Evolutionary conservation across 1,140 invertebrate species (phyloP).

Genomic region (Diachasma alloeum): DNA sequence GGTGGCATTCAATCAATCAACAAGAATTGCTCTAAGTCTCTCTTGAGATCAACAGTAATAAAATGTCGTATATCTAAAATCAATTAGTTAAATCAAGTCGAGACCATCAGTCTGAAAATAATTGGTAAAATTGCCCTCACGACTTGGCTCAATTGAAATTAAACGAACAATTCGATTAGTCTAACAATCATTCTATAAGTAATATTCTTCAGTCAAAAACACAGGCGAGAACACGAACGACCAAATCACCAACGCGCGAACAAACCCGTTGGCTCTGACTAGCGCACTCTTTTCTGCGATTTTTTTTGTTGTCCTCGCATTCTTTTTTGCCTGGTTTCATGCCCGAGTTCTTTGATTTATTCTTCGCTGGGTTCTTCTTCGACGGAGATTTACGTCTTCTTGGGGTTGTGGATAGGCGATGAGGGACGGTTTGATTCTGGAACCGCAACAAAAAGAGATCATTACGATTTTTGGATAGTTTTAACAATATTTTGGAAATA

Average conservation of each 20-base stretch:
- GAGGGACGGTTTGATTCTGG: conserved; percentile 26
- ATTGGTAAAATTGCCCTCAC: not conserved
- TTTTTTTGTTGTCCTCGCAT: conserved; percentile 56
- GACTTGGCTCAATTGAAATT: not conserved
- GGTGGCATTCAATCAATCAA: not conserved
- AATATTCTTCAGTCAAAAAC: conserved; percentile 57
- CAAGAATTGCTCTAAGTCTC: conserved; percentile 1
- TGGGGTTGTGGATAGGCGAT: conserved; percentile 39
- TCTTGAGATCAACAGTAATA: not conserved
- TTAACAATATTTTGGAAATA: too few relatives aligned
- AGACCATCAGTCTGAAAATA: not conserved
- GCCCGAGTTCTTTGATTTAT: not conserved
- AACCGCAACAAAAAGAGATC: conserved; percentile 12
- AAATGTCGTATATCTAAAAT: not conserved
- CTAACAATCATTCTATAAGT: not conserved
- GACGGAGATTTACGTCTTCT: conserved; percentile 31
- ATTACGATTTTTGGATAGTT: not conserved
- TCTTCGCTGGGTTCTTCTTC: not conserved
- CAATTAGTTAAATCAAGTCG: not conserved
- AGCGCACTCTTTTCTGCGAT: conserved; percentile 56
- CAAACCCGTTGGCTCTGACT: conserved; percentile 54
- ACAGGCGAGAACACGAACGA: conserved; percentile 58
- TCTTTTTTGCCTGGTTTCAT: conserved; percentile 47
- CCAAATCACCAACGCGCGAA: conserved; percentile 56
- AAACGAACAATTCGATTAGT: not conserved